Conservation (phyloP, 2,113 vertebrate genomes). For the Drymodes brunneopygia region DNA sequence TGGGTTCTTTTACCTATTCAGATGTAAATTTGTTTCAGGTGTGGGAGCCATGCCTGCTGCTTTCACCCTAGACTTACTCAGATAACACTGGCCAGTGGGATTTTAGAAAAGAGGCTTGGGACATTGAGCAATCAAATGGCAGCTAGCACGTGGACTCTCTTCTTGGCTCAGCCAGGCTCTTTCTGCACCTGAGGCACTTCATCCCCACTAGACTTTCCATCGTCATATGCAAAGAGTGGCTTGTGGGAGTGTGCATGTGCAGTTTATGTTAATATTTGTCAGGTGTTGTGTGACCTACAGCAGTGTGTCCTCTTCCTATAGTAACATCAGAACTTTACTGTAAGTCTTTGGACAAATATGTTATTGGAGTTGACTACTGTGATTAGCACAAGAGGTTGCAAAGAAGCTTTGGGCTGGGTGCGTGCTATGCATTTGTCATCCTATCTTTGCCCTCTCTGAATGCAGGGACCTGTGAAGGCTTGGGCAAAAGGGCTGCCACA, state of each 20-base stretch:
- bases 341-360: not conserved
- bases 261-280: not conserved
- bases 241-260: not conserved
- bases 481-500: fast-evolving
- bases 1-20: not conserved
- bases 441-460: not conserved
- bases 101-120: not conserved
- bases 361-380: not conserved
- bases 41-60: not conserved
- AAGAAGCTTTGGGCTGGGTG: not conserved
- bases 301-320: not conserved
- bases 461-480: not conserved
- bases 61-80: not conserved
- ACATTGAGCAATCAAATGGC: not conserved
- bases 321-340: not conserved
- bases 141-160: not conserved
- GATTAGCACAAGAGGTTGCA: not conserved
- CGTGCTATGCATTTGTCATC: not conserved
- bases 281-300: not conserved
- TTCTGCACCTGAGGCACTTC: not conserved
- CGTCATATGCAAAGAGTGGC: not conserved
- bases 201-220: not conserved
- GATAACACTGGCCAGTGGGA: not conserved
- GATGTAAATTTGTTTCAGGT: not conserved
- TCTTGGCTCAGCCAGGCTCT: not conserved